These are phyloP conservation scores for Dipodomys spectabilis DNA, from an alignment of 2,113 vertebrate genomes.

Conservation along the genomic window DNA sequence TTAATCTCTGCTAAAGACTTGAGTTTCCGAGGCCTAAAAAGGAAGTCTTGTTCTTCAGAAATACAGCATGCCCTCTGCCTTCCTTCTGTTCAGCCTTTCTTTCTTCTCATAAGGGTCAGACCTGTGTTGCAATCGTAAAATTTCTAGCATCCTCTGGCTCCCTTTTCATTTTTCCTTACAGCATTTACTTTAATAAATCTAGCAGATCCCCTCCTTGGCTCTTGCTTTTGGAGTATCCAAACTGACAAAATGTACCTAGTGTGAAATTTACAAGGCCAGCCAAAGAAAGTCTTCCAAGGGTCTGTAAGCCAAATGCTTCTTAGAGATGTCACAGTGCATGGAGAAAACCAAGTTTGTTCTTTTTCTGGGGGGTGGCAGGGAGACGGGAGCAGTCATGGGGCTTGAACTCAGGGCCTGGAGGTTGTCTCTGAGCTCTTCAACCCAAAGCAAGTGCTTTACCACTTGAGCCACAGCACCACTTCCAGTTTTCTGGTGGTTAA, in stretches of 20 bases:
- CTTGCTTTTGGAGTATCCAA: not conserved
- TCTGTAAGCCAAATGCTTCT: not conserved
- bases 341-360: constrained; percentile 2
- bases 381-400: too few relatives aligned
- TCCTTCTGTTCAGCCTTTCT: not conserved
- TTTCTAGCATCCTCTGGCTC: not conserved
- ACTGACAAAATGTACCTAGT: not conserved
- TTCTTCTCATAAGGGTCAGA: not conserved
- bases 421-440: too few relatives aligned
- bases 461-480: too few relatives aligned
- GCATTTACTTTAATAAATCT: not conserved
- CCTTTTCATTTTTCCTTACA: not conserved
- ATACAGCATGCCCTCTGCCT: not conserved
- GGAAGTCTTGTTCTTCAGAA: not conserved
- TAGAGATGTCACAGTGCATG: not conserved
- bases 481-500: too few relatives aligned
- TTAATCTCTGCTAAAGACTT: not conserved
- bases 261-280: constrained; percentile 18
- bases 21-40: not conserved
- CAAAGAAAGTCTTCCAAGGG: not conserved
- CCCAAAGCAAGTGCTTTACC: too few relatives aligned
- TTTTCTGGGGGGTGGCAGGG: too few relatives aligned
- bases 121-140: not conserved
- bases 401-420: too few relatives aligned
- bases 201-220: constrained; percentile 22